These are phyloP conservation scores for Hipposideros larvatus DNA, from an alignment of 2,797 vertebrate genomes.

Conservation along the genomic window DNA sequence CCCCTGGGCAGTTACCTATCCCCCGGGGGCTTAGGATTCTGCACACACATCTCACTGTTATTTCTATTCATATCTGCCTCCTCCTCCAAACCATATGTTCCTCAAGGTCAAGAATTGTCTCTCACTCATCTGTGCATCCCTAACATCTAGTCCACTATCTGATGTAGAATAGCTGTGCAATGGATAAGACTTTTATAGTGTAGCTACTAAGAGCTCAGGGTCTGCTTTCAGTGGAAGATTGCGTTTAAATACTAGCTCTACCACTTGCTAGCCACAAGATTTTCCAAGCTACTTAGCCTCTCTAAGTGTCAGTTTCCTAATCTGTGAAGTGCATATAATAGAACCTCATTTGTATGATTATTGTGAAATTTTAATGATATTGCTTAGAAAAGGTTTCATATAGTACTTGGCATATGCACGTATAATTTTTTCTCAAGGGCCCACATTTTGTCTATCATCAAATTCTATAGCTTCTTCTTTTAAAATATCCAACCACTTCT, in stretches of 20 bases:
- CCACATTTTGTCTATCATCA: not conserved
- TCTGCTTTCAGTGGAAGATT: not conserved
- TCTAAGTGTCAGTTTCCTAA: not conserved
- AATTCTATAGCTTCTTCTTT: not conserved
- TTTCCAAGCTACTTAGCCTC: not conserved
- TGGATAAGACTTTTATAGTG: not conserved
- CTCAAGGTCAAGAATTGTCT: not conserved
- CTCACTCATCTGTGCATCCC: not conserved
- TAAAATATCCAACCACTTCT: not conserved
- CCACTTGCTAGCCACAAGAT: not conserved
- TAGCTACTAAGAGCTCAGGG: not conserved
- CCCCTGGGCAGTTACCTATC: not conserved
- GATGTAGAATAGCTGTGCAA: no score
- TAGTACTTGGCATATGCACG: not conserved
- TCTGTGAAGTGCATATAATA: not conserved
- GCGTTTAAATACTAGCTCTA: not conserved
- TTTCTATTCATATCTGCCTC: not conserved
- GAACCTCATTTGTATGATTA: not conserved
- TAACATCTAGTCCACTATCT: not conserved
- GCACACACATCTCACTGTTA: not conserved
- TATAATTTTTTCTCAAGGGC: not conserved
- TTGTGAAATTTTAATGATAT: not conserved
- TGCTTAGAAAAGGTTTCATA: not conserved
- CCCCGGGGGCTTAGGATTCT: no score
- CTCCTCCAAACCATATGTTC: not conserved